Base-by-base conservation (phyloP, 2,113 vertebrate species). In the Porphyrio hochstetteri region DNA sequence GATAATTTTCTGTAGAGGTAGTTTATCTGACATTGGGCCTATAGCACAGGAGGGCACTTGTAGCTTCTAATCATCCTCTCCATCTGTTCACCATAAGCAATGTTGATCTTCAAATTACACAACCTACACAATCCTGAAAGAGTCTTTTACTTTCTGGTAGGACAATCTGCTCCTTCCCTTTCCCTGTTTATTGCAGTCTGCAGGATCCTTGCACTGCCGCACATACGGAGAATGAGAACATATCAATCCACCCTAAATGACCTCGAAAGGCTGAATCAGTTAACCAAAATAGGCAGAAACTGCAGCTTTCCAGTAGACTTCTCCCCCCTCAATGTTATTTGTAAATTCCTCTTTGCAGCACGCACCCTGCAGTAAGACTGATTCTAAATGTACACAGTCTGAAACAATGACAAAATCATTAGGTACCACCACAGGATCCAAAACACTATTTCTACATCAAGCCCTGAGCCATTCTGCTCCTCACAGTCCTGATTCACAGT, bases 71-170 rank as follows among this genome's bases (percentile, higher is more conserved):
- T 96, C 95, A 96, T 96, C 91, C 42, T 95, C 96, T 93, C 96
- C 96, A 96, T 96, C 95, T 96, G 96, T 97, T 96, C 95, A 95
- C 88, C 94, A 97, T 95, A 95, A 96, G 93, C 94, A 95, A 95
- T 52, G 95, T 95, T 96, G 96, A 95, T 97, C 96, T 97, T 96
- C 95, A 95, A 95, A 96, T 96, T 96, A 63, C 91, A 96, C 94
- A 94, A 95, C 95, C 95, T 96, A 95, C 95, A 96, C 94, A 96
- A 95, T 96, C 96, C 90, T 95, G 90, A 93, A 96, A 94, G 81
- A 55, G 72, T 91, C 92, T 88, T 50, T 95, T 93, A 72, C 92
- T 94, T 95, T 96, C 91, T 89, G 93, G 95, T 92, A 96, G 94
- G 94, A 93, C 95, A 96, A 95, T 85, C 90, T 95, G 86, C 96